Percentiles rank a stretch among this genome's conserved stretches.
These are phyloP conservation scores for Ooceraea biroi DNA, from an alignment of 1,140 invertebrate species.

Conservation along the genomic window DNA sequence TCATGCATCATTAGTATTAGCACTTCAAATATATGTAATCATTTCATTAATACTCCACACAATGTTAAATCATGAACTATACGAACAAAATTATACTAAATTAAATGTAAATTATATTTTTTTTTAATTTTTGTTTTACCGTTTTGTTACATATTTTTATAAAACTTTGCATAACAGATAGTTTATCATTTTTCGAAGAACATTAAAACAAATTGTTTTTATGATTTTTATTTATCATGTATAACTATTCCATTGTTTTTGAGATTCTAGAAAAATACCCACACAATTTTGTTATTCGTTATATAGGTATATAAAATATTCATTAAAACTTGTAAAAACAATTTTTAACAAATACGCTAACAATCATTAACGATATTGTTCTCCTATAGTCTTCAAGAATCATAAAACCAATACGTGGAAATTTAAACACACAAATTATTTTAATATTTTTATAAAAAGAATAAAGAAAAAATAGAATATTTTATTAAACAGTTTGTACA, in stretches of 20 bases:
- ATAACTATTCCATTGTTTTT: no score
- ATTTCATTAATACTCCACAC: constrained; percentile 10
- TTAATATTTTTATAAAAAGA: neutral
- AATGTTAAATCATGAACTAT: neutral
- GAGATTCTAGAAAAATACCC: no score
- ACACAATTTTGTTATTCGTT: constrained; percentile 1
- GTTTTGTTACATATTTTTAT: no score
- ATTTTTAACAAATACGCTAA: neutral
- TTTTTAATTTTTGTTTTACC: neutral
- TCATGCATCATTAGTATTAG: constrained; percentile 24
- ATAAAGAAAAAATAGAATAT: neutral
- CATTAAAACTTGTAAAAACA: neutral
- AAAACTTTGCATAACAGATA: no score
- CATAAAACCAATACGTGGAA: neutral
- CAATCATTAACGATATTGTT: no score
- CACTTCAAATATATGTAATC: constrained; percentile 28
- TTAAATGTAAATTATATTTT: neutral
- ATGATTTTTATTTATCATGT: no score
- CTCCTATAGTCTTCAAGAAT: neutral
- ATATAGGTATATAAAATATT: neutral
- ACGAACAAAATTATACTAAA: neutral
- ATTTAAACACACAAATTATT: neutral
- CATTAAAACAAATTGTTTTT: neutral
- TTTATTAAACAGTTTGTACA: neutral
- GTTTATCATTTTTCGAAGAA: constrained; percentile 13